phyloP scores from a whole-genome alignment of 2,888 invertebrate genomes.

The Melanostoma scalare region DNA sequence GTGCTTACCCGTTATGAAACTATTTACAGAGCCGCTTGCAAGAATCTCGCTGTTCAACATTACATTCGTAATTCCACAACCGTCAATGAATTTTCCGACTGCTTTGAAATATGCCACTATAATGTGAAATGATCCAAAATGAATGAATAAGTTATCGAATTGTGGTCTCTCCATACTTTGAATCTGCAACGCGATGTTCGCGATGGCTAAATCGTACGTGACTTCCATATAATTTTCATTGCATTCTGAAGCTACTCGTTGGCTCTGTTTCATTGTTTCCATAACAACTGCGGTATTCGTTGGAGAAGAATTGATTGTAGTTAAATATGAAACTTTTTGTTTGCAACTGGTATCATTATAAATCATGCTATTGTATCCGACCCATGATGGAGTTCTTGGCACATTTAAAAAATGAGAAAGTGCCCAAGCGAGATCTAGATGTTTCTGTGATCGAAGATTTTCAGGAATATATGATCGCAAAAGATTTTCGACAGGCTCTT shows the following conservation, averaged over 20 bases:
- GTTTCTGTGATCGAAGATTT: not conserved
- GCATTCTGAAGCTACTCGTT: not conserved
- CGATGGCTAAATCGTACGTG: constrained; percentile 4
- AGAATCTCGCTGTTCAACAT: not conserved
- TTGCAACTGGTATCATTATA: not conserved
- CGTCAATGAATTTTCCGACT: not conserved
- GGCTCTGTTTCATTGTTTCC: not conserved
- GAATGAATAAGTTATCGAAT: not conserved
- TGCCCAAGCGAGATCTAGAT: not conserved
- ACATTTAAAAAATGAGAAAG: not conserved
- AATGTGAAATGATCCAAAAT: not conserved
- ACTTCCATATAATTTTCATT: not conserved
- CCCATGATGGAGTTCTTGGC: not conserved
- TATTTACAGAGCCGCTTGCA: not conserved
- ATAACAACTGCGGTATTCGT: not conserved
- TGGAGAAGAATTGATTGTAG: not conserved
- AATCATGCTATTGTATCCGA: not conserved
- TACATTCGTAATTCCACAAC: too few relatives aligned
- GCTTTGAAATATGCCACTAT: constrained; percentile 2
- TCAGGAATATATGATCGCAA: not conserved
- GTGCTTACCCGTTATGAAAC: not conserved
- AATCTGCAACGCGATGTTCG: constrained; percentile 1
- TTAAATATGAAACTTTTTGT: not conserved
- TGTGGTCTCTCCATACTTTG: constrained; percentile 3
- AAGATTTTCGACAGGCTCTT: not conserved